phyloP scores from a whole-genome alignment of 2,888 invertebrate species.

The Thereva nobilitata region DNA sequence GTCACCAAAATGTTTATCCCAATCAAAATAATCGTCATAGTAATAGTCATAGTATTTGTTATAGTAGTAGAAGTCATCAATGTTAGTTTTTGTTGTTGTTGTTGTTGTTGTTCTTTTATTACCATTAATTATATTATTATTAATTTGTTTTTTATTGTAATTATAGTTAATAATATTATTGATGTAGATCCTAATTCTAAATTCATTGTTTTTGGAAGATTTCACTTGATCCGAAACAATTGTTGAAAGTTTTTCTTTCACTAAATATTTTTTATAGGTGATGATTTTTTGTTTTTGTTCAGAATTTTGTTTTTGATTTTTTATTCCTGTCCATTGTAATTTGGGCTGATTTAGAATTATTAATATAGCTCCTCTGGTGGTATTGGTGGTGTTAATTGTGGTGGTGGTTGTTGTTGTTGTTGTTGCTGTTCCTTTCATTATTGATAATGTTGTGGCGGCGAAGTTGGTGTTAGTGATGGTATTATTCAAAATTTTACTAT shows the following conservation, averaged over 20 bases:
- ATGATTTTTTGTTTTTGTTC: conserved; percentile 22
- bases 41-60: conserved; percentile 2
- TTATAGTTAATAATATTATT: conserved; percentile 37
- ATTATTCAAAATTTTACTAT: conserved; percentile 36
- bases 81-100: too few species aligned
- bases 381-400: conserved; percentile 35
- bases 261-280: background rate
- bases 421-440: conserved; percentile 1
- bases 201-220: conserved; percentile 42
- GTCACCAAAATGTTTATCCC: background rate
- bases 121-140: background rate
- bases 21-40: conserved; percentile 4
- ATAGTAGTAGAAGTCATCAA: background rate
- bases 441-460: conserved; percentile 21
- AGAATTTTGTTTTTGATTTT: background rate
- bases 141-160: conserved; percentile 34
- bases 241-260: conserved; percentile 11
- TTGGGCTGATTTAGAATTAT: too few species aligned
- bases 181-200: conserved; percentile 35
- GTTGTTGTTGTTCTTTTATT: too few species aligned
- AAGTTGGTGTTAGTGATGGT: conserved; percentile 30
- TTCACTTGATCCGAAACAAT: conserved; percentile 31
- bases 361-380: conserved; percentile 1
- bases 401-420: conserved; percentile 15
- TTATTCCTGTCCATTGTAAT: background rate